Percentiles rank a stretch among this genome's conserved stretches.
Conservation (phyloP, 2,797 vertebrate genomes). For the Cichlasoma orientale region DNA sequence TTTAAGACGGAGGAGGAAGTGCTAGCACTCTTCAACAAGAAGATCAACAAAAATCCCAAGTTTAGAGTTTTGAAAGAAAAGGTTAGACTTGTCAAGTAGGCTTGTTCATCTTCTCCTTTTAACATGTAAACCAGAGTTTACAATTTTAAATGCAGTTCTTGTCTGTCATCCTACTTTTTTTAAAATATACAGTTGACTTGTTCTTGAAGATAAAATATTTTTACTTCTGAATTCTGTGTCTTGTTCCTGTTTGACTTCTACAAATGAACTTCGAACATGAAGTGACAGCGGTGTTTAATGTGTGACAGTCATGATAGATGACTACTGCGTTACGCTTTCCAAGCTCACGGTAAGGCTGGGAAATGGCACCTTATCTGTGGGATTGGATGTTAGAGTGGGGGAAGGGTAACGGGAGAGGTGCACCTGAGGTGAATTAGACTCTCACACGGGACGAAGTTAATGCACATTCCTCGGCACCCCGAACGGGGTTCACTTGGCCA, state of each 20-base stretch:
- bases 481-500: slow-evolving; percentile 80
- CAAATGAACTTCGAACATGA: slow-evolving; percentile 13
- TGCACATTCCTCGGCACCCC: slow-evolving; percentile 83
- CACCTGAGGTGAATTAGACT: slow-evolving; percentile 83
- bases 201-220: slow-evolving; percentile 65
- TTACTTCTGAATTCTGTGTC: slow-evolving; percentile 22
- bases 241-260: slow-evolving; percentile 1
- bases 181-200: slow-evolving; percentile 60
- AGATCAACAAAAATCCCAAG: slow-evolving; percentile 89
- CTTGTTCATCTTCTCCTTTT: not conserved
- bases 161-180: slow-evolving; percentile 4
- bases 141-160: slow-evolving; percentile 23
- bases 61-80: slow-evolving; percentile 90
- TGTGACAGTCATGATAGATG: slow-evolving; percentile 58
- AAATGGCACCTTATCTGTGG: slow-evolving; percentile 77
- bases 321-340: slow-evolving; percentile 65
- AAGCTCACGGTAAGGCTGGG: slow-evolving; percentile 60
- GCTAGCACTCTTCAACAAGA: slow-evolving; percentile 88
- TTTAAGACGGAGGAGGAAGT: slow-evolving; percentile 87
- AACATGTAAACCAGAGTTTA: slow-evolving; percentile 1
- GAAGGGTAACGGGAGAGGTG: slow-evolving; percentile 71
- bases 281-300: slow-evolving; percentile 31
- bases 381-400: slow-evolving; percentile 78
- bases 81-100: slow-evolving; percentile 88
- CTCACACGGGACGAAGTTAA: slow-evolving; percentile 80